Base-by-base conservation (phyloP, 2,113 vertebrate genomes). In the Aspidoscelis tigris region DNA sequence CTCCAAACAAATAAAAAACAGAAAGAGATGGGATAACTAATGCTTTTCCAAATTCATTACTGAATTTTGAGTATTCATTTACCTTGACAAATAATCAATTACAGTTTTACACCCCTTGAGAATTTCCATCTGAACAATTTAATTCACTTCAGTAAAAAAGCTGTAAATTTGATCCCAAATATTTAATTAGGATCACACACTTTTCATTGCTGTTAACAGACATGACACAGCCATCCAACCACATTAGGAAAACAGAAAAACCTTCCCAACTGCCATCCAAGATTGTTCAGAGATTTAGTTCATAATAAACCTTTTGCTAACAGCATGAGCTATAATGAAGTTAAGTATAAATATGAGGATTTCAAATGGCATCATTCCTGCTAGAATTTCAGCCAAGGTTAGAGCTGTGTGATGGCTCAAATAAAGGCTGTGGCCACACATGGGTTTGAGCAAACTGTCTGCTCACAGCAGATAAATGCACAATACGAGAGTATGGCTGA, bases 21-120 rank as follows among this genome's bases (percentile, higher is more conserved):
- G 14, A 33, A 53, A 58, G 43, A 73, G n/a, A 65, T 53, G 26
- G 69, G 44, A 79, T 61, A 65, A 73, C 33, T 66, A 7, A 74
- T 79, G 20, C 8, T 79, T 84, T 53, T 26, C 10, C 26, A 58
- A 65, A 66, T 39, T 71, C 16, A 44, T 84, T 84, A 74, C 50
- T 73, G 69, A 79, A 79, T 39, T 10, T 64, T 12, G 50, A 72
- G 22, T 16, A 5, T 64, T 79, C n/a, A 73, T 41, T 79, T 58
- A 24, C 26, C 24, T 79, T 73, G 55, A 66, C 83, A 84, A 79
- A 79, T 65, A 79, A 64, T 84, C 43, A 78, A 65, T 64, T 65
- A n/a, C 53, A 64, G 44, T 78, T 70, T 50, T 47, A 78, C 47
- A 22, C 39, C 24, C 41, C 41, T 84, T 71, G 53, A 72, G 50